Evolutionary conservation across 2,888 invertebrate species (phyloP).

Genomic region (Conomelus anceps): DNA sequence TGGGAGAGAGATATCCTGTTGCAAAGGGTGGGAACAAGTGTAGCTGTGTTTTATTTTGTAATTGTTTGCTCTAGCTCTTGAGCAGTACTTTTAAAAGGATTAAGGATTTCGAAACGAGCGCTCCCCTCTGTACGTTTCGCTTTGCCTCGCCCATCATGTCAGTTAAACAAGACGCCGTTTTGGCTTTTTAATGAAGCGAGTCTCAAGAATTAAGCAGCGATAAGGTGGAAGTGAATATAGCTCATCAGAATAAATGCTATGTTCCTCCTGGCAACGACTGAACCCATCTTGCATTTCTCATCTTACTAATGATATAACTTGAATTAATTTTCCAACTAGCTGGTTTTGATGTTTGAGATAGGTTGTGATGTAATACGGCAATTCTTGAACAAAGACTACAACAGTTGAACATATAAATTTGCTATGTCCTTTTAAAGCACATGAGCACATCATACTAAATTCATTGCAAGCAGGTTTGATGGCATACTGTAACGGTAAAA

Average conservation of each 20-base stretch:
- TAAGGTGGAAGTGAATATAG: not conserved
- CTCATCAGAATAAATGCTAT: not conserved
- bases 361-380: not conserved
- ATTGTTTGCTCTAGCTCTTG: not conserved
- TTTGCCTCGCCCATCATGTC: not conserved
- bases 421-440: not conserved
- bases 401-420: not conserved
- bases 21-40: not conserved
- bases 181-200: not conserved
- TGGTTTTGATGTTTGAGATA: not conserved
- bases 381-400: not conserved
- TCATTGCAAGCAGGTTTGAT: not conserved
- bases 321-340: not conserved
- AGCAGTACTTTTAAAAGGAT: not conserved
- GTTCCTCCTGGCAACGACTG: not conserved
- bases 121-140: not conserved
- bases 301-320: not conserved
- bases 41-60: not conserved
- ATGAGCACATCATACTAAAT: not conserved
- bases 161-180: not conserved
- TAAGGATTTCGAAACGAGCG: not conserved
- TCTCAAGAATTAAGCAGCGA: not conserved
- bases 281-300: not conserved
- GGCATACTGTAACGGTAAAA: too few relatives aligned
- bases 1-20: not conserved